Base-by-base conservation (phyloP, 2,797 vertebrate genomes). In the Emydoidea blandingii region DNA sequence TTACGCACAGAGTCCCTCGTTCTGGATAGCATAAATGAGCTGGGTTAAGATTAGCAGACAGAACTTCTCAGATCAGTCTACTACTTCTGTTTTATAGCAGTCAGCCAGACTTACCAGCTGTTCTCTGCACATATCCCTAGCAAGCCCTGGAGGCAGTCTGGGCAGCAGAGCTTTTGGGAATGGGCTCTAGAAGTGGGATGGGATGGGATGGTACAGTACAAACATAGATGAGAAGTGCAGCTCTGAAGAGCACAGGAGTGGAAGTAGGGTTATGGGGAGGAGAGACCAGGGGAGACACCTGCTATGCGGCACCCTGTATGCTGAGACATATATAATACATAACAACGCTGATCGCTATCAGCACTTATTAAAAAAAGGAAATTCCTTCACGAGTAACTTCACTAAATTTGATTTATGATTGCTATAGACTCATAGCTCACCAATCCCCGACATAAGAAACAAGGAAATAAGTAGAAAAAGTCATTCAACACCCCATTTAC, bases 21-120 rank as follows among this genome's bases (percentile, higher is more conserved):
- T 78, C 44, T n/a, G 21, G 15, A 15, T 3, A 79, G 79, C 85
- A 74, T 44, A 88, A 44, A 81, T 89, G 79, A 86, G 76, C 92
- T 90, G 14, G 90, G 84, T 44, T 76, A 93, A 65, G 72, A 25
- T 27, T 76, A 44, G 72, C 21, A 44, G 14, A 16, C 12, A 27
- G 41, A 31, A 15, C 74, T 78, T 7, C 92, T 49, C 83, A 85
- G 81, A 82, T 89, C 90, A 88, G 87, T 94, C 4, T 92, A 65
- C 90, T 91, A 79, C 95, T 85, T 90, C 91, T 93, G 88, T 0
- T 81, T 88, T 95, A 76, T 41, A 92, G 50, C 29, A 83, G 44
- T 83, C 96, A 95, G 93, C 81, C 89, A 15, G 91, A 21, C 18
- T 34, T 85, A 53, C 53, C 92, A 95, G 94, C 90, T 95, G 94